Evolutionary conservation across 2,797 vertebrate genomes (phyloP), one percentile per base, ranked within the genome.

Genomic region (Crax fasciolata): DNA sequence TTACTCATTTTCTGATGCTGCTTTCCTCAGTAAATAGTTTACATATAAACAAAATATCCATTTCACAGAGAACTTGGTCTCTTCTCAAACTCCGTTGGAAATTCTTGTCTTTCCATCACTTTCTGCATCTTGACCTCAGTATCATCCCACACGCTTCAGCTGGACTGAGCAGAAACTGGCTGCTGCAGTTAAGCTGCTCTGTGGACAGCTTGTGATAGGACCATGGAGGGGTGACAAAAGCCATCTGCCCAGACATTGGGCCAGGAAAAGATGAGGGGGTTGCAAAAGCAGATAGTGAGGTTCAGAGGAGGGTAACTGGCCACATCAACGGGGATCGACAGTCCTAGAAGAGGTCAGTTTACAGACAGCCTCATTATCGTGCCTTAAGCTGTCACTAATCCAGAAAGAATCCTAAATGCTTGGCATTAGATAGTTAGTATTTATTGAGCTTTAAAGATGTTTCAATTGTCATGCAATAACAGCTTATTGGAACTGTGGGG

Each of bases 371-470:
- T 74, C 75, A 54, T 10, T 57, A 8, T 51, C 18, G 2, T n/a
- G 55, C 48, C 32, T 80, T 73, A 73, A 87, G 6, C 38, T 89
- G 51, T 46, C 41, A 27, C 76, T 88, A 66, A 86, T 55, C 63
- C 65, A 46, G 11, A 25, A 86, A 83, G n/a, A 89, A 82, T 78
- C 52, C 68, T 80, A 51, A 66, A 63, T 38, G 24, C 70, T 74
- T 72, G 61, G 30, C 65, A 32, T 38, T 70, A 68, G 82, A 46
- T 23, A 28, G 16, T 63, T 68, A 24, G 23, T 63, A 61, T 65
- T 90, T 75, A 43, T 72, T 46, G 46, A 46, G 49, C 32, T 93
- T 86, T 91, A 80, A 80, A 76, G 68, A 13, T 76, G n/a, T 75
- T 89, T 28, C 19, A 43, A 13, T 18, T 63, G 30, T 55, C 57